Conservation (phyloP, 2,113 vertebrate species). For the Oreochromis niloticus region DNA sequence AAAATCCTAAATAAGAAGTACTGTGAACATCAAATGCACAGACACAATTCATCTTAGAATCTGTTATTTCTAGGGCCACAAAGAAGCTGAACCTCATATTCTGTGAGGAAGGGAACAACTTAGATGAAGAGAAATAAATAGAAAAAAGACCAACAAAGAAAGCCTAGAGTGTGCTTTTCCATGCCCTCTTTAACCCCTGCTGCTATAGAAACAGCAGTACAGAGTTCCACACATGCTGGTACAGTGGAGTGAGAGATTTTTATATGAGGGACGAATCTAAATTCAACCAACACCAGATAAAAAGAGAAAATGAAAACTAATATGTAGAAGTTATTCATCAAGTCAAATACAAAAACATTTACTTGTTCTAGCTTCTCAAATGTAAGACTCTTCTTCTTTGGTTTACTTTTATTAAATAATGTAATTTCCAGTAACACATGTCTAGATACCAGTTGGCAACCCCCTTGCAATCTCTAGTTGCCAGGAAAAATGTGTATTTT, state of each 20-base stretch:
- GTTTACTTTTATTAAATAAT: background rate
- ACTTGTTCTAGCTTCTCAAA: background rate
- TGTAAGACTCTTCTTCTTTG: background rate
- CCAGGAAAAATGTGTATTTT: background rate
- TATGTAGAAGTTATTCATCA: background rate
- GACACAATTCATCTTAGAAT: background rate
- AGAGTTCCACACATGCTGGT: background rate
- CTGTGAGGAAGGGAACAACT: background rate
- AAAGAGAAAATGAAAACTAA: background rate
- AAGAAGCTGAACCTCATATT: background rate
- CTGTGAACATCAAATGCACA: background rate
- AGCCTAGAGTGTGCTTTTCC: background rate
- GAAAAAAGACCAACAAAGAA: background rate
- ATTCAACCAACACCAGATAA: background rate
- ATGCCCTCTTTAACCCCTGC: background rate
- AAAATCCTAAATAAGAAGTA: background rate
- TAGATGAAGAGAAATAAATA: background rate
- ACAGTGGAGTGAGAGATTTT: background rate
- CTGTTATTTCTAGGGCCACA: background rate
- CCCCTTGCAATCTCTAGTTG: background rate
- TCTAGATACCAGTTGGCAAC: background rate
- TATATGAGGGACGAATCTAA: background rate
- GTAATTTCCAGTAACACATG: too few species aligned
- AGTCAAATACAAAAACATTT: background rate
- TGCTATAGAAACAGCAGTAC: constrained; percentile 14